These are phyloP conservation scores for Colinus virginianus DNA, from an alignment of 2,113 vertebrate genomes.

Conservation along the genomic window DNA sequence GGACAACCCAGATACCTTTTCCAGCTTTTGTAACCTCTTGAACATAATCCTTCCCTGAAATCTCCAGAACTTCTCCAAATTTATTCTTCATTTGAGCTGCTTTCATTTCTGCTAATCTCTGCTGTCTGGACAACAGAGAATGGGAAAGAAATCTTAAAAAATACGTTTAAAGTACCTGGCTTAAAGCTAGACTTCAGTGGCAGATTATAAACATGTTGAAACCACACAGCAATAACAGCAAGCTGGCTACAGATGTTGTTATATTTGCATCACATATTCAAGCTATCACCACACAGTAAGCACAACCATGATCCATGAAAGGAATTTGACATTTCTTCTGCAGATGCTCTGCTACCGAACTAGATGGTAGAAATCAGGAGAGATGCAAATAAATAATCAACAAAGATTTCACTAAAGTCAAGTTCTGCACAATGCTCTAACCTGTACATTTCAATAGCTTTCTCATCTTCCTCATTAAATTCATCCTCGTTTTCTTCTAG, in stretches of 20 bases:
- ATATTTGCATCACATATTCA: neutral
- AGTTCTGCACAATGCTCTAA: slow-evolving; percentile 62
- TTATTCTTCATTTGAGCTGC: slow-evolving; percentile 87
- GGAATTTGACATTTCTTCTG: neutral
- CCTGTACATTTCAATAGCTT: slow-evolving; percentile 96
- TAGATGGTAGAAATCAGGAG: neutral
- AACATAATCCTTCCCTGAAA: slow-evolving; percentile 95
- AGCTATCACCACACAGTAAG: neutral
- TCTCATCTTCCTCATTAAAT: slow-evolving; percentile 94
- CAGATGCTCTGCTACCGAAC: neutral
- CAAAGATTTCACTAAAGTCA: neutral
- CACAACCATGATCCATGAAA: neutral
- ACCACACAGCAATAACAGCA: neutral
- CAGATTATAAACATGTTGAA: neutral
- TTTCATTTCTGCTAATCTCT: slow-evolving; percentile 94
- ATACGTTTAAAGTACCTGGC: neutral
- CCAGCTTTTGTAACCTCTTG: slow-evolving; percentile 95
- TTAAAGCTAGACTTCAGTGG: neutral
- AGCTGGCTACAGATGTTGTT: neutral
- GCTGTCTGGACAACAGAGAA: slow-evolving; percentile 79
- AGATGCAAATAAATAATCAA: neutral
- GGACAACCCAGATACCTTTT: slow-evolving; percentile 90
- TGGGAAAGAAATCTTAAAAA: neutral
- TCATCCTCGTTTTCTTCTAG: slow-evolving; percentile 96
- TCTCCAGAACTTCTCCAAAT: slow-evolving; percentile 90